Percentiles rank a stretch among this genome's conserved stretches.
Conservation (phyloP, 2,888 invertebrate genomes). For the Epinotia brunnichana region DNA sequence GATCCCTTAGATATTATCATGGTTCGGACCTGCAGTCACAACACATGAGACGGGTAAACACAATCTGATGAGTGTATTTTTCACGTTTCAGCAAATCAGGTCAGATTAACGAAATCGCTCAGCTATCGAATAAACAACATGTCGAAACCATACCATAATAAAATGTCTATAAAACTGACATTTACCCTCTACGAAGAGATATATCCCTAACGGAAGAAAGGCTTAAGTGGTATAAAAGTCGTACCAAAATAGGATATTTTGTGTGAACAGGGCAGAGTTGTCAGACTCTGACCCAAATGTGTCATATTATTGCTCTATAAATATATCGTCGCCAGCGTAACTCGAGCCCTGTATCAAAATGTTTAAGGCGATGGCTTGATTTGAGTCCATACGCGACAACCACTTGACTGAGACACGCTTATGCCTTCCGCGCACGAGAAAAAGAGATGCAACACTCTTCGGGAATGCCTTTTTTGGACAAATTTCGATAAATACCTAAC, state of each 20-base stretch:
- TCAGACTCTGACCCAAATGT: constrained; percentile 42
- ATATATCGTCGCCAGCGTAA: constrained; percentile 31
- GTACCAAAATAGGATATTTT: constrained; percentile 10
- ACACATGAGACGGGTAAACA: too few species aligned
- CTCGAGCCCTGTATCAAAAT: background rate
- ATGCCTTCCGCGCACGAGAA: too few species aligned
- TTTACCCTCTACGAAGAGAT: constrained; percentile 23
- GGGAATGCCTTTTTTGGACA: too few species aligned
- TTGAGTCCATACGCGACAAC: too few species aligned
- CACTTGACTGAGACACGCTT: too few species aligned
- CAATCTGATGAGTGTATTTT: background rate
- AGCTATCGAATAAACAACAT: constrained; percentile 20
- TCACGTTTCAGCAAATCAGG: background rate
- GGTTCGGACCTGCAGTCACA: too few species aligned
- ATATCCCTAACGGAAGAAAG: background rate
- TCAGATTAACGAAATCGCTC: constrained; percentile 8
- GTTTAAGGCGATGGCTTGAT: too few species aligned
- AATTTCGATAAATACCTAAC: too few species aligned
- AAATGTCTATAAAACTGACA: constrained; percentile 42
- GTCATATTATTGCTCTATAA: constrained; percentile 43
- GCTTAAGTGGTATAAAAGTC: background rate
- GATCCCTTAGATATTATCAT: too few species aligned
- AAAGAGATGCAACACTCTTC: too few species aligned
- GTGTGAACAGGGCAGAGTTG: constrained; percentile 17
- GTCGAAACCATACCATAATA: constrained; percentile 30